These are phyloP conservation scores for Rhinoraja longicauda DNA, from an alignment of 2,797 vertebrate species.

Conservation along the genomic window DNA sequence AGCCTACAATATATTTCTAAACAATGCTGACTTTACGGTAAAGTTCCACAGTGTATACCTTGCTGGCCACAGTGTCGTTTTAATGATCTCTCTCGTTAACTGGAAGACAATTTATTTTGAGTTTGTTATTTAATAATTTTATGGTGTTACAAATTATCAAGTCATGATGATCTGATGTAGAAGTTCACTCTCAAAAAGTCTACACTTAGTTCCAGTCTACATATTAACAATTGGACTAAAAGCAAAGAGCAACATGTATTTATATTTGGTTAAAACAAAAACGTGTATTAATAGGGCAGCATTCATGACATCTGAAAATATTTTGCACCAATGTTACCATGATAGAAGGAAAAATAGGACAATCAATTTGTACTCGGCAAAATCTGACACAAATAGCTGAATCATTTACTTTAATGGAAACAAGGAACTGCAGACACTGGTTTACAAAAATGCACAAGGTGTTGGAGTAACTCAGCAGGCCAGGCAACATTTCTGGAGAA, in stretches of 20 bases:
- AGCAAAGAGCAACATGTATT: neutral
- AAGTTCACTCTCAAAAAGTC: neutral
- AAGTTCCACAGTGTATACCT: neutral
- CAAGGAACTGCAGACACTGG: too few relatives aligned
- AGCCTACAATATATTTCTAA: neutral
- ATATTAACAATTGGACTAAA: neutral
- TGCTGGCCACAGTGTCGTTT: neutral
- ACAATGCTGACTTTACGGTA: neutral
- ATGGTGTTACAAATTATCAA: neutral
- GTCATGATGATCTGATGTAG: neutral
- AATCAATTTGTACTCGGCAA: neutral
- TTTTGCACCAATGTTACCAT: neutral
- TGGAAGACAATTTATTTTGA: neutral
- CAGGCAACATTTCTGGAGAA: too few relatives aligned
- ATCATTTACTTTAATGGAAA: too few relatives aligned
- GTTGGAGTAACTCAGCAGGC: too few relatives aligned
- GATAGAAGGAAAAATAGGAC: neutral
- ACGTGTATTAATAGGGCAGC: neutral
- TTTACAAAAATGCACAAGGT: too few relatives aligned
- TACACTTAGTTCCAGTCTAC: neutral
- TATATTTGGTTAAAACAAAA: neutral
- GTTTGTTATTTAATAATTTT: constrained; percentile 9
- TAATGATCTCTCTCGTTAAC: neutral
- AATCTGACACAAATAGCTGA: neutral
- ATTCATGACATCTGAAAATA: neutral